phyloP scores from a whole-genome alignment of 2,888 invertebrate genomes.

The Eupithecia subumbrata region DNA sequence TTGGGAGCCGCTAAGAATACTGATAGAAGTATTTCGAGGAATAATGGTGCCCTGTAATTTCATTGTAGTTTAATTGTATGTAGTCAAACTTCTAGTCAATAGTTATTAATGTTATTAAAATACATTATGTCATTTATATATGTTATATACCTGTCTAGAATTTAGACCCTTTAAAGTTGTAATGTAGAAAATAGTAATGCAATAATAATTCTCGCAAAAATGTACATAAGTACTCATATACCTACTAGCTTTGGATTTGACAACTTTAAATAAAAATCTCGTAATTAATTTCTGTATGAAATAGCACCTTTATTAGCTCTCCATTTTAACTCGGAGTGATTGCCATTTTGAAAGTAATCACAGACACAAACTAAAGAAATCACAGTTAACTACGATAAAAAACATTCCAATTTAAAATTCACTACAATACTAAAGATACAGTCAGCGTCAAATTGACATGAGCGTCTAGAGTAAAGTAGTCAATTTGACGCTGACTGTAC shows the following conservation, averaged over 20 bases:
- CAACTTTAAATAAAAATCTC: conserved; percentile 11
- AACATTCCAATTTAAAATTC: not conserved
- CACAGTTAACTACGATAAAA: conserved; percentile 33
- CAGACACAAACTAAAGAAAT: conserved; percentile 23
- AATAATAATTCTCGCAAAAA: conserved; percentile 33
- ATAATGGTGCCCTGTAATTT: conserved; percentile 65
- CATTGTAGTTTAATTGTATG: conserved; percentile 21
- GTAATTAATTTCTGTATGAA: conserved; percentile 32
- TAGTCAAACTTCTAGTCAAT: conserved; percentile 39
- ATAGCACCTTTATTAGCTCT: conserved; percentile 52
- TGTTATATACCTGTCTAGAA: conserved; percentile 29
- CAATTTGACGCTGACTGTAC: no score
- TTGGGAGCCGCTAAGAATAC: conserved; percentile 66
- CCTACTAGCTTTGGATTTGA: conserved; percentile 22
- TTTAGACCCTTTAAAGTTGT: conserved; percentile 22
- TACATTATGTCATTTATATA: not conserved
- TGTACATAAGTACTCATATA: conserved; percentile 19
- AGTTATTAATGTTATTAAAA: conserved; percentile 42
- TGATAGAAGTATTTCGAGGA: conserved; percentile 64
- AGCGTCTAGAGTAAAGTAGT: no score
- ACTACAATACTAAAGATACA: not conserved
- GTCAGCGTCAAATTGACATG: no score
- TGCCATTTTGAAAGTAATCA: no score
- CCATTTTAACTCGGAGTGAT: conserved; percentile 6
- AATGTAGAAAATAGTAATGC: conserved; percentile 28